phyloP scores from a whole-genome alignment of 30 jellyfish, hydroid and myxozoan genomes.

The Turritopsis dohrnii region DNA sequence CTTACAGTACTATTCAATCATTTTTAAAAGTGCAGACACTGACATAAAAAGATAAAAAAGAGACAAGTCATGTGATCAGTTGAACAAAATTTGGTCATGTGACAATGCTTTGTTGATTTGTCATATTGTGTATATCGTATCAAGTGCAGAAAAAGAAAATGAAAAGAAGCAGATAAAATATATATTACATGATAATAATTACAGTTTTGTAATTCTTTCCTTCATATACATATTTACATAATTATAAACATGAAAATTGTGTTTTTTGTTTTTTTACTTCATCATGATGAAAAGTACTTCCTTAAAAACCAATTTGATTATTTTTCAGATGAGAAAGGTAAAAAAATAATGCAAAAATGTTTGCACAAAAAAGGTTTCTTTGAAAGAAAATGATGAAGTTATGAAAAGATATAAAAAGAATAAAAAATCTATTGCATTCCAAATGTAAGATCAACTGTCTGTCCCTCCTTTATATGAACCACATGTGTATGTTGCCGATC shows the following conservation, averaged over 20 bases:
- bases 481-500: slow-evolving; percentile 90
- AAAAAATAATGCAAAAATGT: background rate
- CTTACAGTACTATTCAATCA: too few relatives aligned
- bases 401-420: background rate
- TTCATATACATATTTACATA: background rate
- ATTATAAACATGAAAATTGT: background rate
- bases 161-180: too few relatives aligned
- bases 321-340: background rate
- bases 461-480: slow-evolving; percentile 73
- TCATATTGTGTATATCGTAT: background rate
- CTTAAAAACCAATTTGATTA: background rate
- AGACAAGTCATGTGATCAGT: too few relatives aligned
- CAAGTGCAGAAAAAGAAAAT: background rate
- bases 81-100: too few relatives aligned
- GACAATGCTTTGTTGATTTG: too few relatives aligned
- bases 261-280: background rate
- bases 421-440: slow-evolving; percentile 26
- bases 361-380: background rate
- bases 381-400: background rate
- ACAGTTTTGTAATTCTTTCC: background rate
- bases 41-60: too few relatives aligned
- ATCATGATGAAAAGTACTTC: background rate
- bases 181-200: background rate
- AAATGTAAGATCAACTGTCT: slow-evolving; percentile 73
- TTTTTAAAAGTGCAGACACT: too few relatives aligned